These are phyloP conservation scores for Chaenodraco wilsoni DNA, from an alignment of 2,797 vertebrate genomes.

Conservation along the genomic window DNA sequence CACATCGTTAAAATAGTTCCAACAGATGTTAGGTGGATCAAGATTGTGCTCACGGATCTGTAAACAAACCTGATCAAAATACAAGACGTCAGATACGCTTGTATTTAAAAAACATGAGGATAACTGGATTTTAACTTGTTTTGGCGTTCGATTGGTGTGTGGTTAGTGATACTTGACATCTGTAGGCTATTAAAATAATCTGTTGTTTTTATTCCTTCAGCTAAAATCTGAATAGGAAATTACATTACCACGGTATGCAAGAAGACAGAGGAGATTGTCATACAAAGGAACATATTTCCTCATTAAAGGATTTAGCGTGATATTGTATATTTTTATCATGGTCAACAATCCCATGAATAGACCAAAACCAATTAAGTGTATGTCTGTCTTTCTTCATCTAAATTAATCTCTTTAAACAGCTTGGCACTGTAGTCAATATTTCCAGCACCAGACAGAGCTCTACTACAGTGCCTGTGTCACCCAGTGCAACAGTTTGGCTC, in stretches of 20 bases:
- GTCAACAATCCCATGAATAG: background rate
- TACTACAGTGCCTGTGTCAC: background rate
- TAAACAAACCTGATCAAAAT: constrained; percentile 24
- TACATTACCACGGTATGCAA: background rate
- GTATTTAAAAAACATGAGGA: background rate
- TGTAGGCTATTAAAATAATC: constrained; percentile 19
- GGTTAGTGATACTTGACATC: background rate
- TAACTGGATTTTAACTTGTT: constrained; percentile 11
- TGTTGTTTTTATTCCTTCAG: constrained; percentile 13
- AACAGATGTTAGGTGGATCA: constrained; percentile 27
- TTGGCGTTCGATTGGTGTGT: background rate
- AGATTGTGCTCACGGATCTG: constrained; percentile 14
- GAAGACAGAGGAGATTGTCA: background rate
- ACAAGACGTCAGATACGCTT: constrained; percentile 4
- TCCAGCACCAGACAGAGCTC: background rate
- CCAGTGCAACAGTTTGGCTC: too few relatives aligned
- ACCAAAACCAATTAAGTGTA: background rate
- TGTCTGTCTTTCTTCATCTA: background rate
- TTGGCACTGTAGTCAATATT: background rate
- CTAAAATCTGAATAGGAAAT: constrained; percentile 26
- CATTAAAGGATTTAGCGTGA: background rate
- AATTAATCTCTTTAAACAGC: too few relatives aligned
- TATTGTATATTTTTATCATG: background rate
- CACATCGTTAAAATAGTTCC: constrained; percentile 27
- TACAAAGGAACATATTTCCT: constrained; percentile 15